phyloP scores from a whole-genome alignment of 2,113 vertebrate species.

The cat (Felis catus) region F.catus_Fca126_mat1.0 CM031428.1:66113501-66114000 shows the following conservation, averaged over 20 bases:
- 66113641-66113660: background rate
- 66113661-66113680: background rate
- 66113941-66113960: background rate
- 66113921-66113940: background rate
- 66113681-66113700: background rate
- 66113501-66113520: background rate
- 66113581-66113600: background rate
- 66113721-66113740: background rate
- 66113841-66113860: background rate
- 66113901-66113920: background rate
- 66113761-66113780: background rate
- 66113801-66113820: background rate
- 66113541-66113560: background rate
- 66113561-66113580: too few relatives aligned
- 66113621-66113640: background rate
- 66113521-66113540: background rate
- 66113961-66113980: background rate
- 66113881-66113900: background rate
- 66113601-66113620: background rate
- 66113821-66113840: background rate
- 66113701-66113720: background rate
- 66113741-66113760: background rate
- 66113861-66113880: background rate
- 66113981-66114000: background rate
- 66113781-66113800: conserved; percentile 49